Conservation (phyloP, 1,140 invertebrate species). For the Solen grandis region DNA sequence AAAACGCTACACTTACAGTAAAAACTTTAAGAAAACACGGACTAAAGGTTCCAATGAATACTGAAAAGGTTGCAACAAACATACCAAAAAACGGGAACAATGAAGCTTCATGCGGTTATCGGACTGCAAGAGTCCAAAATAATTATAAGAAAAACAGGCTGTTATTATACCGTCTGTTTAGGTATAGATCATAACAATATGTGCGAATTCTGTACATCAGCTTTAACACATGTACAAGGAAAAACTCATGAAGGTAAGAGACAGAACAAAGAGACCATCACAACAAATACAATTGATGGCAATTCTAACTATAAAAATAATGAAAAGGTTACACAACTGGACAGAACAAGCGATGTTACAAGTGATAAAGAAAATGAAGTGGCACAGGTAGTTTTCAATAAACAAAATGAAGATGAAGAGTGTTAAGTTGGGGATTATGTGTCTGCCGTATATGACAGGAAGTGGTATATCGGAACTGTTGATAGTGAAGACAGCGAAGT, state of each 20-base stretch:
- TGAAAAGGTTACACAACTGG: too few species aligned
- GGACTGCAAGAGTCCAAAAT: neutral
- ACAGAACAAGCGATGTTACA: too few species aligned
- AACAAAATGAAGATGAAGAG: neutral
- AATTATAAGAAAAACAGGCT: constrained; percentile 10
- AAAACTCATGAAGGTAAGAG: too few species aligned
- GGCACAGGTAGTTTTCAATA: too few species aligned
- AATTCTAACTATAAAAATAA: too few species aligned
- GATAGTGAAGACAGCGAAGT: neutral
- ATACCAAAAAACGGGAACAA: constrained; percentile 15
- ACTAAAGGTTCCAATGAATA: neutral
- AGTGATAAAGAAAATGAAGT: neutral
- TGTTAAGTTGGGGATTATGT: too few species aligned
- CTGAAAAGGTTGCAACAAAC: neutral
- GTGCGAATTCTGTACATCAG: too few species aligned
- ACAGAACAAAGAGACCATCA: too few species aligned
- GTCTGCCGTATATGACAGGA: too few species aligned
- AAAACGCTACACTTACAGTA: constrained; percentile 14
- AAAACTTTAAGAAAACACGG: constrained; percentile 14
- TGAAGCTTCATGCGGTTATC: constrained; percentile 52
- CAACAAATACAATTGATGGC: too few species aligned
- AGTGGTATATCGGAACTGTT: neutral
- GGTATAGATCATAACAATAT: too few species aligned
- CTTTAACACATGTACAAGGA: too few species aligned
- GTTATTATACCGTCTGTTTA: constrained; percentile 29